Conservation (phyloP, 2,797 vertebrate species). For the Dipus sagitta region DNA sequence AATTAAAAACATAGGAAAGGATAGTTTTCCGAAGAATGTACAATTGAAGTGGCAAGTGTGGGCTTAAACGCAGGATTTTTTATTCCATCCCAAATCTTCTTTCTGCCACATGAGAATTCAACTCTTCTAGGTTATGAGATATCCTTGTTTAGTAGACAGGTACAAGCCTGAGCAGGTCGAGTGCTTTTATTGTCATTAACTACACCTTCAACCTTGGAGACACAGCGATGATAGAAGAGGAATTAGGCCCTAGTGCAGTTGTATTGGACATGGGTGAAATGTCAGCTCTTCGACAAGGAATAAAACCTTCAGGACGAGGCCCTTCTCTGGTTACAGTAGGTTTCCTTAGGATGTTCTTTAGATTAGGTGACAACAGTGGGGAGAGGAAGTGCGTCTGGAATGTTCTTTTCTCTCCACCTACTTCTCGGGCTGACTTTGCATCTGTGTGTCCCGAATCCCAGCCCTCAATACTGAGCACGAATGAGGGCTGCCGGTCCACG, state of each 20-base stretch:
- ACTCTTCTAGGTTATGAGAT: neutral
- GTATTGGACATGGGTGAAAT: conserved; percentile 5
- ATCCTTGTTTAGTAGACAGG: neutral
- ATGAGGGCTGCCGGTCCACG: neutral
- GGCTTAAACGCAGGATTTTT: neutral
- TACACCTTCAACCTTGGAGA: neutral
- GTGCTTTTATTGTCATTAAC: neutral
- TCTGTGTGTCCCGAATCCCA: neutral
- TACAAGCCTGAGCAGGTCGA: neutral
- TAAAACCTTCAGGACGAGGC: neutral
- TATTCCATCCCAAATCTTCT: conserved; percentile 25
- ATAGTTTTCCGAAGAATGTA: neutral
- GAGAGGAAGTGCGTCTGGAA: neutral
- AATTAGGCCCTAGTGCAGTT: neutral
- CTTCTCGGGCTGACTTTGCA: neutral
- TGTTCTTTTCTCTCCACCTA: neutral
- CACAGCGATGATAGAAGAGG: neutral
- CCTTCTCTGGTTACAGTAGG: neutral
- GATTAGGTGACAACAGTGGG: neutral
- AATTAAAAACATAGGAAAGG: conserved; percentile 27
- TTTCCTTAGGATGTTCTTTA: neutral
- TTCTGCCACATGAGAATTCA: neutral
- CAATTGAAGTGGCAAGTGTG: neutral
- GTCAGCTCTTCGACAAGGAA: conserved; percentile 16
- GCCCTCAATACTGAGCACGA: neutral